Percentiles rank a stretch among this genome's conserved stretches.
Evolutionary conservation across 2,797 vertebrate genomes (phyloP).

Genomic region (Lindbergichthys nudifrons): DNA sequence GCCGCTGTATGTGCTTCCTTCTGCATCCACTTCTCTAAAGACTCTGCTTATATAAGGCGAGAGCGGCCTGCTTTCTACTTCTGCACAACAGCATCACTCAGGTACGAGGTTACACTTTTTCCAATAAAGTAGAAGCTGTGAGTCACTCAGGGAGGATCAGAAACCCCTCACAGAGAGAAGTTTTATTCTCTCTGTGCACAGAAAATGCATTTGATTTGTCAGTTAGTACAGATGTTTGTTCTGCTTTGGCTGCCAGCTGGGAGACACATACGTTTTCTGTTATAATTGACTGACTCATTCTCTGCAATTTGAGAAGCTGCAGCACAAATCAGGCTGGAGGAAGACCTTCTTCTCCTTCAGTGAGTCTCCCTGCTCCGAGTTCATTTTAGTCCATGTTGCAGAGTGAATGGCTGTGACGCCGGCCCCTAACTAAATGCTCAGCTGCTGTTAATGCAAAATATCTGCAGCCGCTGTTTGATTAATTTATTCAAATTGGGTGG

Average conservation of each 20-base stretch:
- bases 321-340: neutral
- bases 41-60: neutral
- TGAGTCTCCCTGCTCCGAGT: neutral
- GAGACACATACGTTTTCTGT: conserved; percentile 5
- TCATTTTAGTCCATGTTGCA: conserved; percentile 6
- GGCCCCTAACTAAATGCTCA: neutral
- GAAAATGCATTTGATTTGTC: neutral
- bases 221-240: neutral
- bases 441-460: conserved; percentile 47
- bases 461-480: conserved; percentile 22
- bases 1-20: too few relatives aligned
- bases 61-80: conserved; percentile 3
- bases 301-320: conserved; percentile 2
- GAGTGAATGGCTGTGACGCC: conserved; percentile 2
- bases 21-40: too few relatives aligned
- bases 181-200: neutral
- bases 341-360: neutral
- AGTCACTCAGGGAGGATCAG: conserved; percentile 6
- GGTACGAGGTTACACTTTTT: conserved; percentile 10
- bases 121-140: conserved; percentile 15
- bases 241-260: conserved; percentile 7
- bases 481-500: neutral
- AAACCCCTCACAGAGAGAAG: neutral
- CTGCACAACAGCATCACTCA: conserved; percentile 10
- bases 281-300: conserved; percentile 5